These are phyloP conservation scores for Cantharis rustica DNA, from an alignment of 2,888 invertebrate genomes.

Conservation along the genomic window DNA sequence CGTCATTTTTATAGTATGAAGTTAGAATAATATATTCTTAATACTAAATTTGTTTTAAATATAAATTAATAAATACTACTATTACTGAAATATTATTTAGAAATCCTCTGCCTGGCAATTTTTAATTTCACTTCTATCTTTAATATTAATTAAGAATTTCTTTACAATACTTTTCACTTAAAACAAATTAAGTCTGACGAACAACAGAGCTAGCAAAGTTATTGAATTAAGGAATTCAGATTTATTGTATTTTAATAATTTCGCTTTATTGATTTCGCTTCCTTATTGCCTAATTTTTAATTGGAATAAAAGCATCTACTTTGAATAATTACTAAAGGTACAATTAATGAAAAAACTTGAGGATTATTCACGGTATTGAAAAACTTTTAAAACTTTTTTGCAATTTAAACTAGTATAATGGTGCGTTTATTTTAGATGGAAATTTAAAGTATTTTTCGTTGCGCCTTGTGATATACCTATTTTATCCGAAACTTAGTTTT, in stretches of 20 bases:
- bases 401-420: neutral
- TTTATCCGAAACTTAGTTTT: too few species aligned
- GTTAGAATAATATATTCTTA: neutral
- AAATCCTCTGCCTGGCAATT: neutral
- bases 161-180: neutral
- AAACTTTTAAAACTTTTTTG: neutral
- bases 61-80: neutral
- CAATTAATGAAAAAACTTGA: neutral
- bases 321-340: neutral
- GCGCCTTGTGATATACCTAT: too few species aligned
- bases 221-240: neutral
- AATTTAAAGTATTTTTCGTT: too few species aligned
- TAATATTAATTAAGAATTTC: neutral
- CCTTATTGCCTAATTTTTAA: neutral
- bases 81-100: neutral
- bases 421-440: too few species aligned
- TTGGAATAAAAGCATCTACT: neutral
- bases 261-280: neutral
- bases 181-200: neutral
- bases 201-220: neutral
- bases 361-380: neutral
- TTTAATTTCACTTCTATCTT: neutral
- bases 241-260: neutral
- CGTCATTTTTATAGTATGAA: too few species aligned
- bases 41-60: neutral